Evolutionary conservation across 2,113 vertebrate species (phyloP), one percentile per base, ranked within the genome.

Genomic region (Hippocampus guttulatus): DNA sequence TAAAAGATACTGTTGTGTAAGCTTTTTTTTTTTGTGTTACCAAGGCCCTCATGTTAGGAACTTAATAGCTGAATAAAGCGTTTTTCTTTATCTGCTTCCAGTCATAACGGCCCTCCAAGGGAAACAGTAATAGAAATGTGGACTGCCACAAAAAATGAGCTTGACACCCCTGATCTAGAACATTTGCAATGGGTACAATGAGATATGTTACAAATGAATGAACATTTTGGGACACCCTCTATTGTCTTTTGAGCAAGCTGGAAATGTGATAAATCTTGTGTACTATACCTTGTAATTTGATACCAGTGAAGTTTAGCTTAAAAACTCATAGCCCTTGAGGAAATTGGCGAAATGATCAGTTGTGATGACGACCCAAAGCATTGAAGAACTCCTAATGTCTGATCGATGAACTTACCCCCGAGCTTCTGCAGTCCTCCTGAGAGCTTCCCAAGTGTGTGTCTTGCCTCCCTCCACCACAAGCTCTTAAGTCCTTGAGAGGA

Each of bases 401-500:
- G 11, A 4, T 27, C 27, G 75, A 81, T 82, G 68, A 74, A 86
- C 85, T 87, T 79, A 91, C 88, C 85, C 77, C 70, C 49, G 70
- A 43, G 2, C 75, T 74, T 69, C 67, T 67, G 58, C 71, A 75
- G 76, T 88, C 77, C 61, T 75, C 71, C 80, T 68, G 68, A 73
- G 74, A 81, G 77, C 81, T 78, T 61, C 74, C 80, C 66, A 63
- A 40, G 73, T 84, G 75, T 63, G 68, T 82, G 83, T 75, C 81
- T 79, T 71, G 78, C 81, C 84, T 85, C 75, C 73, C 67, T 81
- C 76, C 60, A 87, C 72, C 76, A 77, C 64, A 78, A 84, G 80
- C 84, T 85, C 80, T 90, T 88, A 86, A 83, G 88, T 83, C 84
- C 81, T 83, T 61, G 75, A 64, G 64, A 81, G 79, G 83, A 86